Evolutionary conservation across 2,888 invertebrate genomes (phyloP).

Genomic region (Anthoptus insignis): DNA sequence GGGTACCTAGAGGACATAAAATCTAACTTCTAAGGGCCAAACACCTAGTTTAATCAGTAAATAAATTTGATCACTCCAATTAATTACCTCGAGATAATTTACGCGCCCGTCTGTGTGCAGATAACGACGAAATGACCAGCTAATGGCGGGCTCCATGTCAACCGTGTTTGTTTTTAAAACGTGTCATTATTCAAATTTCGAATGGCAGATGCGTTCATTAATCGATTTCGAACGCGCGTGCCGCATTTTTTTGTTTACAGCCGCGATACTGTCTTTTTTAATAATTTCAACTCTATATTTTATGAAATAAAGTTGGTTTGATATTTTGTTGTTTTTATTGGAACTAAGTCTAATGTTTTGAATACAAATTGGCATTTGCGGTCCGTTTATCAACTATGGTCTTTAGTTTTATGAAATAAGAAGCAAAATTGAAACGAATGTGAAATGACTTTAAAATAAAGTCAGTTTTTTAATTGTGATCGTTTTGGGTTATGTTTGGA

Average conservation of each 20-base stretch:
- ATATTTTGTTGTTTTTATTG: not conserved
- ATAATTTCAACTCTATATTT: slow-evolving; percentile 21
- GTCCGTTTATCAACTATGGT: not conserved
- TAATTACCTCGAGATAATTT: slow-evolving; percentile 31
- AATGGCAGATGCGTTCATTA: slow-evolving; percentile 79
- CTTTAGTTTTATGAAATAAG: not conserved
- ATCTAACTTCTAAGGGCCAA: too few species aligned
- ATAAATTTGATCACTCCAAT: slow-evolving; percentile 8
- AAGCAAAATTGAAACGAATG: too few species aligned
- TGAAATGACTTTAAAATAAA: not conserved
- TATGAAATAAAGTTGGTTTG: slow-evolving; percentile 8
- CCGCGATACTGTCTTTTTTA: not conserved
- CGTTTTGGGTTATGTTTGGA: slow-evolving; percentile 38
- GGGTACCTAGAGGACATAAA: too few species aligned
- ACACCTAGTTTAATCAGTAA: too few species aligned
- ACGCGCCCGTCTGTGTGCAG: slow-evolving; percentile 51
- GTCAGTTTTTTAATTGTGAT: slow-evolving; percentile 39
- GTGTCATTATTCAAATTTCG: slow-evolving; percentile 82
- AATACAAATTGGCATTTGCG: not conserved
- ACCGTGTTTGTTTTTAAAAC: slow-evolving; percentile 69
- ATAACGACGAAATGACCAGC: slow-evolving; percentile 58
- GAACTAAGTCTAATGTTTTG: slow-evolving; percentile 32
- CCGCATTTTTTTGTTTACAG: slow-evolving; percentile 11
- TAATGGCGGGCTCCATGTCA: slow-evolving; percentile 68
- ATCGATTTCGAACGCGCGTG: slow-evolving; percentile 58